Percentiles rank a stretch among this genome's conserved stretches.
phyloP scores from a whole-genome alignment of 2,888 invertebrate species.

The Orthosia gracilis region DNA sequence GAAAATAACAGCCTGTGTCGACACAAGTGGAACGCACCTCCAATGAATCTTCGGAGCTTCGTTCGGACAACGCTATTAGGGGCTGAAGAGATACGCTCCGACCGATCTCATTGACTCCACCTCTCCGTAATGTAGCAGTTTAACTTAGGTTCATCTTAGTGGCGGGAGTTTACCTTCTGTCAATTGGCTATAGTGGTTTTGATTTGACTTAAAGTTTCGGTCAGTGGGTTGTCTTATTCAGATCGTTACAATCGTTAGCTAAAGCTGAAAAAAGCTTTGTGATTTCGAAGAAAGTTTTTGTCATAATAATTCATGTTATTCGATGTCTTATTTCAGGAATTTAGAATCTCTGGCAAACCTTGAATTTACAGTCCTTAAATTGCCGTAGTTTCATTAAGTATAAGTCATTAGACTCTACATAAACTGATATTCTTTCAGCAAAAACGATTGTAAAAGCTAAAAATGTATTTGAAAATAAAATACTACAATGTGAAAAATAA shows the following conservation, averaged over 20 bases:
- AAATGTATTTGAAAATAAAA: no score
- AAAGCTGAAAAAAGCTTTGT: background rate
- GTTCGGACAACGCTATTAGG: conserved; percentile 72
- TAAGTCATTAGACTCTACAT: no score
- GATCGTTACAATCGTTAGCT: background rate
- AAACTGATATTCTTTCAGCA: no score
- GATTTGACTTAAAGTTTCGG: conserved; percentile 18
- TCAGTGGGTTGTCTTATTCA: no score
- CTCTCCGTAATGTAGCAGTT: conserved; percentile 58
- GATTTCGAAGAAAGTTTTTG: background rate
- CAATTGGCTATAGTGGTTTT: conserved; percentile 28
- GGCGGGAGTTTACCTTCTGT: conserved; percentile 33
- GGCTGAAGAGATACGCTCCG: conserved; percentile 62
- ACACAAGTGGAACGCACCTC: conserved; percentile 59
- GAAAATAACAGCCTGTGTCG: conserved; percentile 46
- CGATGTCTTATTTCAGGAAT: background rate
- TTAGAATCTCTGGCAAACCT: background rate
- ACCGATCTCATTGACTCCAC: conserved; percentile 68
- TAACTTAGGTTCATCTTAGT: conserved; percentile 47
- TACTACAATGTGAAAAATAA: no score
- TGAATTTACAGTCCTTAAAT: background rate
- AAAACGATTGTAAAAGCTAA: no score
- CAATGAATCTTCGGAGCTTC: conserved; percentile 68
- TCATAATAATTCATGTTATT: background rate
- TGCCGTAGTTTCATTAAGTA: background rate